phyloP scores from a whole-genome alignment of 2,797 vertebrate species.

The Semaprochilodus insignis region DNA sequence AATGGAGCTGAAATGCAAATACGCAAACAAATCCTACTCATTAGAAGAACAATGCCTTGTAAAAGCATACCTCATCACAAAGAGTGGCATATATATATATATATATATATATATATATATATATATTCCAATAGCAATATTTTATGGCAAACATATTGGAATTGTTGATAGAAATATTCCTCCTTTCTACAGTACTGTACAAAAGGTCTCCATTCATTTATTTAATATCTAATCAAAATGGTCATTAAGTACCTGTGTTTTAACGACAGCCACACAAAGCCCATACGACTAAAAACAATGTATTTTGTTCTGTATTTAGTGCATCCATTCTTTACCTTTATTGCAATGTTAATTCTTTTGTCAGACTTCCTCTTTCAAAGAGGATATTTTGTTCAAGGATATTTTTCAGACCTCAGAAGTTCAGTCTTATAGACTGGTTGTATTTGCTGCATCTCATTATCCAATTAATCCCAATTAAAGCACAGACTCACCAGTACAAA shows the following conservation, averaged over 20 bases:
- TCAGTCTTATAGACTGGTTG: too few species aligned
- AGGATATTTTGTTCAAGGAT: too few species aligned
- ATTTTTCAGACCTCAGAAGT: too few species aligned
- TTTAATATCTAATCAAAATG: neutral
- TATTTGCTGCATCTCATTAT: too few species aligned
- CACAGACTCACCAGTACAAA: too few species aligned
- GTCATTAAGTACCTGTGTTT: neutral
- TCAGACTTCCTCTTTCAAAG: too few species aligned
- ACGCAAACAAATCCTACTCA: neutral
- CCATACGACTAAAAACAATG: too few species aligned
- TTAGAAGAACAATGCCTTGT: neutral
- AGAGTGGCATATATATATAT: neutral
- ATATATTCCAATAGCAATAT: neutral
- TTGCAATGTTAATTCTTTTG: too few species aligned
- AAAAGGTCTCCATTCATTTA: neutral
- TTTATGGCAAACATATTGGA: neutral
- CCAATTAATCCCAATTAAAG: too few species aligned
- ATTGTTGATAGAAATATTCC: too few species aligned
- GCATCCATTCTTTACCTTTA: too few species aligned
- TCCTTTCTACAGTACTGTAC: neutral
- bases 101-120: neutral
- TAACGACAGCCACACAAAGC: neutral
- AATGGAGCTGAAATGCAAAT: constrained; percentile 16
- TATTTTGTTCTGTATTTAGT: too few species aligned
- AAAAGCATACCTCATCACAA: neutral